phyloP scores from a whole-genome alignment of 2,113 vertebrate genomes.

The Macrotis lagotis region DNA sequence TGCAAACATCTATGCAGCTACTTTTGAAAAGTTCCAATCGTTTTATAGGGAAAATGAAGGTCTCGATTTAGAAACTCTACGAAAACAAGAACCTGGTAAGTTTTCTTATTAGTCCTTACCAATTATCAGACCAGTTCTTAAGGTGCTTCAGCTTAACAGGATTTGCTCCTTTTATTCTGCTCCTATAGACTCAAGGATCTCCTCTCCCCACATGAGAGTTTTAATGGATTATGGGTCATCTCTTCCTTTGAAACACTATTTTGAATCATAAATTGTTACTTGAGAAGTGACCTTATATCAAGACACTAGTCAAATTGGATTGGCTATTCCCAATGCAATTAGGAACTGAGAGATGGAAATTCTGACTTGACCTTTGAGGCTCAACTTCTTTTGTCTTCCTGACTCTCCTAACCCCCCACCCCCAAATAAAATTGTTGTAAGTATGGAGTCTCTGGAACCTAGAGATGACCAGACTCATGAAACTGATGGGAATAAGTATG shows the following conservation, averaged over 20 bases:
- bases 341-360: not conserved
- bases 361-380: not conserved
- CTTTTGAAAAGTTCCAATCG: conserved; percentile 85
- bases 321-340: not conserved
- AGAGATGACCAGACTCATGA: not conserved
- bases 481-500: not conserved
- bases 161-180: not conserved
- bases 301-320: not conserved
- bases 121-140: not conserved
- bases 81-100: conserved; percentile 87
- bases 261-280: not conserved
- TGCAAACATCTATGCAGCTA: conserved; percentile 83
- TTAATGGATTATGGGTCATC: not conserved
- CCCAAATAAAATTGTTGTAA: not conserved
- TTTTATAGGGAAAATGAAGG: conserved; percentile 89
- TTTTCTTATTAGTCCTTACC: conserved; percentile 29
- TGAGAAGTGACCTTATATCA: not conserved
- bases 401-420: not conserved
- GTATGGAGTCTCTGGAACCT: not conserved
- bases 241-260: not conserved
- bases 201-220: not conserved
- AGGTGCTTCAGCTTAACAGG: not conserved
- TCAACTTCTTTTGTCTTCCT: not conserved
- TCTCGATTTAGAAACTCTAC: conserved; percentile 85
- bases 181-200: not conserved